phyloP scores from a whole-genome alignment of 53 echinoderm and acorn worm genomes.

The Glandiceps talaboti region DNA sequence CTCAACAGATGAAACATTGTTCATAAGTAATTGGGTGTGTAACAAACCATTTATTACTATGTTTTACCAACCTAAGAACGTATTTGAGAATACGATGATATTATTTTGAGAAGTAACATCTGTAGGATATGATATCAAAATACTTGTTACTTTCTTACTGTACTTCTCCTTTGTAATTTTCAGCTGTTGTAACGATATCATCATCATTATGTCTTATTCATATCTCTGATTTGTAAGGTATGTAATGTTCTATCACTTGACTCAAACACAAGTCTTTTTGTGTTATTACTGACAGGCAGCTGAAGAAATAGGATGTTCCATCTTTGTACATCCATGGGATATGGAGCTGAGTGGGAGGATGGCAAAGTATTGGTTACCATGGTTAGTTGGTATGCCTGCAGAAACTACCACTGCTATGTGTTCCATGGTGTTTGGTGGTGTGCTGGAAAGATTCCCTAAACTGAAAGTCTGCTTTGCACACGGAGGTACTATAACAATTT shows the following conservation, averaged over 20 bases:
- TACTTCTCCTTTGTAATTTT: too few species aligned
- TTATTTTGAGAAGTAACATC: too few species aligned
- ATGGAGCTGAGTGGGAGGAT: slow-evolving; percentile 95
- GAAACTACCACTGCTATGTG: slow-evolving; percentile 87
- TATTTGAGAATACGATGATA: too few species aligned
- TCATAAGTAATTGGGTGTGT: too few species aligned
- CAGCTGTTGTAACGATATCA: too few species aligned
- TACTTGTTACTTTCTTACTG: too few species aligned
- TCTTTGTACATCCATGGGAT: slow-evolving; percentile 95
- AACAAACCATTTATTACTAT: too few species aligned
- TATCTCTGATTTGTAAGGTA: too few species aligned
- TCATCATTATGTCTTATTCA: too few species aligned
- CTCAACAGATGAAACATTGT: too few species aligned
- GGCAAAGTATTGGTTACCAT: slow-evolving; percentile 95
- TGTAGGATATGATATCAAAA: too few species aligned
- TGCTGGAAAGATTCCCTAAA: slow-evolving; percentile 85
- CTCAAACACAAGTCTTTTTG: neutral
- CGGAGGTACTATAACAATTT: slow-evolving; percentile 46
- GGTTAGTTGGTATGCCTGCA: slow-evolving; percentile 97
- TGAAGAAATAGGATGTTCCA: slow-evolving; percentile 66
- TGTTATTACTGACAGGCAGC: slow-evolving; percentile 50
- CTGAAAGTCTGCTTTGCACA: slow-evolving; percentile 97
- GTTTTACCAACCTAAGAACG: too few species aligned
- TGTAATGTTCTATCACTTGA: neutral
- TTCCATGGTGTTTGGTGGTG: slow-evolving; percentile 88